A percentile compares a stretch with the other conserved stretches of the same genome.
phyloP scores from a whole-genome alignment of 2,113 vertebrate genomes.

The Scomber japonicus region DNA sequence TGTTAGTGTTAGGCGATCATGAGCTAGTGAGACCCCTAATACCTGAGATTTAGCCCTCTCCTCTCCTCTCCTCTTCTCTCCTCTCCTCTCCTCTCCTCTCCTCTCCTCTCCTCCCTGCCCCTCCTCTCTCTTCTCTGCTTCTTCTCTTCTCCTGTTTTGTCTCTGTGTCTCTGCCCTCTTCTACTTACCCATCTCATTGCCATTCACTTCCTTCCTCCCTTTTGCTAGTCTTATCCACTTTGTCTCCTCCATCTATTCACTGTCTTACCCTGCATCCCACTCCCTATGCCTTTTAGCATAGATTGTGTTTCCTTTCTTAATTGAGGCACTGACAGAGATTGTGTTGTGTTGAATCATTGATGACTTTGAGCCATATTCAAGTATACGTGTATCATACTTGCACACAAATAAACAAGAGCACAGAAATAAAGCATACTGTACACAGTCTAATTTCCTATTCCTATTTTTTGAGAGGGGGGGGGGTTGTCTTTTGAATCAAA shows the following conservation, averaged over 20 bases:
- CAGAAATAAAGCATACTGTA: background rate
- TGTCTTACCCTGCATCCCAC: slow-evolving; percentile 42
- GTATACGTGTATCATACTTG: background rate
- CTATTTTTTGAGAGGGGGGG: no score
- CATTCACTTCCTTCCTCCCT: slow-evolving; percentile 51
- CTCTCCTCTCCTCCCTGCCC: background rate
- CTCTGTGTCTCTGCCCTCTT: slow-evolving; percentile 16
- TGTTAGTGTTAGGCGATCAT: background rate
- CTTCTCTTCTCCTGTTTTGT: background rate
- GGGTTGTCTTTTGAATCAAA: background rate
- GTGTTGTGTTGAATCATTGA: slow-evolving; percentile 61
- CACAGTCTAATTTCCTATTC: slow-evolving; percentile 14
- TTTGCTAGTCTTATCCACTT: slow-evolving; percentile 62
- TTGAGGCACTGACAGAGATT: slow-evolving; percentile 41
- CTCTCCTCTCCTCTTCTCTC: background rate
- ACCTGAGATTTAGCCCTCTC: background rate
- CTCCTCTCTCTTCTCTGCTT: background rate
- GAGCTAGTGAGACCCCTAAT: background rate
- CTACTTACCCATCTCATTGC: slow-evolving; percentile 46
- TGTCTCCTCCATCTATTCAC: slow-evolving; percentile 57
- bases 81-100: background rate
- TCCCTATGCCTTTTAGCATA: slow-evolving; percentile 49
- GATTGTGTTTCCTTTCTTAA: slow-evolving; percentile 59
- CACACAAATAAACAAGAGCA: background rate
- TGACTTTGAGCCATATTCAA: slow-evolving; percentile 43